Base-by-base conservation (phyloP, 2,888 invertebrate species). In the Rapana venosa region DNA sequence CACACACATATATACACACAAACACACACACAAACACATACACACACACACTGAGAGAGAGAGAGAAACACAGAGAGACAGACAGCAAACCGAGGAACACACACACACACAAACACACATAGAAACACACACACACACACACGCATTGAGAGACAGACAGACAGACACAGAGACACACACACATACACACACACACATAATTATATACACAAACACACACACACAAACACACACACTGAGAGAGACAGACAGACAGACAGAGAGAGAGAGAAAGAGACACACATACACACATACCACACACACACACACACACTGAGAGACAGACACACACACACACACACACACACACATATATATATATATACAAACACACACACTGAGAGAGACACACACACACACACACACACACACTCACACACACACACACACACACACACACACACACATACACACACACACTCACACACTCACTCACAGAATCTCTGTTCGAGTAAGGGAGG, bases 171-270 rank as follows among this genome's bases (percentile, higher is more conserved):
- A n/a, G n/a, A n/a, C n/a, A 61, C 61, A 61, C 61, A 61, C 17
- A 61, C 61, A 61, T 61, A 17, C 61, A 11, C 11, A 70, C 70
- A 81, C 81, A 81, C 81, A 81, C 81, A 81, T 36, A 81, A 35
- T 36, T 36, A 20, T 36, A 81, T 36, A 81, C 81, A 81, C 81
- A 22, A 17, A 81, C 81, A 20, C 35, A 36, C 36, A 81, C 81
- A 81, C 36, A 35, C 81, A 81, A 35, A 81, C 79, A 81, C 79
- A 81, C 79, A 81, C 79, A 81, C 79, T 36, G n/a, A n/a, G n/a
- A n/a, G n/a, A n/a, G n/a, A n/a, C n/a, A n/a, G n/a, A n/a, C n/a
- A n/a, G n/a, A n/a, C n/a, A n/a, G n/a, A n/a, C n/a, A n/a, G n/a
- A n/a, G n/a, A n/a, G n/a, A n/a, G n/a, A n/a, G n/a, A n/a, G n/a